These are phyloP conservation scores for Crotalus horridus DNA, from an alignment of 2,113 vertebrate species.

Conservation along the genomic window DNA sequence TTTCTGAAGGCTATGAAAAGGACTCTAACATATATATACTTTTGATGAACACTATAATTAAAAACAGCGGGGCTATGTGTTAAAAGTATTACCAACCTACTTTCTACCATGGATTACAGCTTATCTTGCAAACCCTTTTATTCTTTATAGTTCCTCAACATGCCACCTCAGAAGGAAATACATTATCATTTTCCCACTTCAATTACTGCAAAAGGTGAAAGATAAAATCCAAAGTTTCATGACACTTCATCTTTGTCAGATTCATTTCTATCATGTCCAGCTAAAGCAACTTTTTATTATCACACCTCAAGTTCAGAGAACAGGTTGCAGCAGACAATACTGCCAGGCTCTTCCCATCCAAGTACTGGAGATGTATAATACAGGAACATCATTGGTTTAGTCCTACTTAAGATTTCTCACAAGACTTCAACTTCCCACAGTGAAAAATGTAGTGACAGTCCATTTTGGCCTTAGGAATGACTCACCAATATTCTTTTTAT, in stretches of 20 bases:
- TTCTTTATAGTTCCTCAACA: not conserved
- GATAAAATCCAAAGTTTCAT: not conserved
- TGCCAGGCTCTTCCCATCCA: not conserved
- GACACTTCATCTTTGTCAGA: not conserved
- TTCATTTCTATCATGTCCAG: not conserved
- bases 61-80: not conserved
- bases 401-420: not conserved
- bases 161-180: not conserved
- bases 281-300: not conserved
- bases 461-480: not conserved
- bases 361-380: not conserved
- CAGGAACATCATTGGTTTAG: not conserved
- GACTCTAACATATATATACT: not conserved
- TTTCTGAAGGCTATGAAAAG: not conserved
- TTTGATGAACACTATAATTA: not conserved
- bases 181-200: not conserved
- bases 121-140: not conserved
- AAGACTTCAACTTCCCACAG: not conserved
- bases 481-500: not conserved
- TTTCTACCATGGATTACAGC: not conserved
- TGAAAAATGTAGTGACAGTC: not conserved
- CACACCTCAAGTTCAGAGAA: not conserved
- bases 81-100: not conserved
- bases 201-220: not conserved
- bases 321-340: not conserved